Evolutionary conservation across 2,113 vertebrate species (phyloP).

Genomic region (Mustela nigripes): DNA sequence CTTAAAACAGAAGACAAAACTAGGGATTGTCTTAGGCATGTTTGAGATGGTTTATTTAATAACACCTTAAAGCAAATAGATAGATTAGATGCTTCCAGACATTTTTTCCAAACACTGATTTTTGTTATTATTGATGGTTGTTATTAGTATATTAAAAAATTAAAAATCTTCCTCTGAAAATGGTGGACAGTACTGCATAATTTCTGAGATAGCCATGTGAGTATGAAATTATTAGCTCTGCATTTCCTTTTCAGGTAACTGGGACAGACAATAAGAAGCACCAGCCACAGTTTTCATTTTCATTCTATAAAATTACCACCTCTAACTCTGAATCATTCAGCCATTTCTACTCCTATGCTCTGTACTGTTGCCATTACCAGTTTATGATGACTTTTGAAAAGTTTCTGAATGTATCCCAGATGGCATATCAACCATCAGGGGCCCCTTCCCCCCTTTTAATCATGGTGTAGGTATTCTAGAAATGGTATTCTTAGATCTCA

Average conservation of each 20-base stretch:
- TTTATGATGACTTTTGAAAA: background rate
- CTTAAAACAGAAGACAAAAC: background rate
- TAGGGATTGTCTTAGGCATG: background rate
- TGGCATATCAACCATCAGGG: background rate
- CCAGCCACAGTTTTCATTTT: background rate
- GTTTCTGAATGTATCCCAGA: background rate
- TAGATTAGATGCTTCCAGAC: constrained; percentile 1
- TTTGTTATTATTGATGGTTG: background rate
- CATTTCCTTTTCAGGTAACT: background rate
- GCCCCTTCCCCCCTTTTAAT: background rate
- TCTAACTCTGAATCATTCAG: background rate
- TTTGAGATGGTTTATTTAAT: background rate
- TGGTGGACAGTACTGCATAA: background rate
- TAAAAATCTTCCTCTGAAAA: constrained; percentile 12
- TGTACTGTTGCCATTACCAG: background rate
- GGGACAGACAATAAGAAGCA: background rate
- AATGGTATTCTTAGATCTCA: background rate
- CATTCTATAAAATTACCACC: background rate
- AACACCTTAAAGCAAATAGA: background rate
- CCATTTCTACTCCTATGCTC: background rate
- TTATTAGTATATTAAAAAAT: background rate
- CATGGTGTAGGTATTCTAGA: background rate
- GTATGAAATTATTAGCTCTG: background rate
- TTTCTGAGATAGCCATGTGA: background rate
- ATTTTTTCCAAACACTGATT: background rate